These are phyloP conservation scores for Cryptus viduatorius DNA, from an alignment of 2,888 invertebrate genomes.

Conservation along the genomic window DNA sequence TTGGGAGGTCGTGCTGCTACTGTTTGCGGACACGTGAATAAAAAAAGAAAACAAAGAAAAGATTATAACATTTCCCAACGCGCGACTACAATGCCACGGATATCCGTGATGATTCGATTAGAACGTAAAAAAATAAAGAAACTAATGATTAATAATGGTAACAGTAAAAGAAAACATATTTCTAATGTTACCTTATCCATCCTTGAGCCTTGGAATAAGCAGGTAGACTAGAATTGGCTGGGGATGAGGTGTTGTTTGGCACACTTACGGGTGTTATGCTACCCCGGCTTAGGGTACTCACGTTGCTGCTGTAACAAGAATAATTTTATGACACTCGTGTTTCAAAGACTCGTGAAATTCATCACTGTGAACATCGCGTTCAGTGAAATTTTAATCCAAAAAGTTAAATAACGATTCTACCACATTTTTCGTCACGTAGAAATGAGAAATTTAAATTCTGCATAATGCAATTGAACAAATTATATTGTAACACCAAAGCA, in stretches of 20 bases:
- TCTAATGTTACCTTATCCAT: slow-evolving; percentile 83
- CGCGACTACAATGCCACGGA: not conserved
- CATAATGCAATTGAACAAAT: not conserved
- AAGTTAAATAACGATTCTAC: not conserved
- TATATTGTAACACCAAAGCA: not conserved
- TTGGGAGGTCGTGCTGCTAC: slow-evolving; percentile 83
- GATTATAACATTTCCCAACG: not conserved
- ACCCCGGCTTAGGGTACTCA: slow-evolving; percentile 92
- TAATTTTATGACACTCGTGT: slow-evolving; percentile 24
- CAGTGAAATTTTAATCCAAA: not conserved
- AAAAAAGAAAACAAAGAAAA: slow-evolving; percentile 37
- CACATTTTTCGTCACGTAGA: not conserved
- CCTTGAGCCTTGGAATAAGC: slow-evolving; percentile 85
- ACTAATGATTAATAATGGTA: slow-evolving; percentile 6
- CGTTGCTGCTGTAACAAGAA: slow-evolving; percentile 89
- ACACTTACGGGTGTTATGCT: slow-evolving; percentile 88
- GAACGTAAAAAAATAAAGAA: slow-evolving; percentile 28
- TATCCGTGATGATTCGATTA: slow-evolving; percentile 15
- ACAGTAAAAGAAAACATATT: slow-evolving; percentile 10
- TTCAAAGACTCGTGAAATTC: slow-evolving; percentile 7
- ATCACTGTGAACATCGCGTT: not conserved
- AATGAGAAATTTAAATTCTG: not conserved
- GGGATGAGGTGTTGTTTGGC: slow-evolving; percentile 85
- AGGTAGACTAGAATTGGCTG: slow-evolving; percentile 88
- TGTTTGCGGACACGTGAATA: slow-evolving; percentile 64